Conservation (phyloP, 2,797 vertebrate species). For the Hylomyscus alleni region DNA sequence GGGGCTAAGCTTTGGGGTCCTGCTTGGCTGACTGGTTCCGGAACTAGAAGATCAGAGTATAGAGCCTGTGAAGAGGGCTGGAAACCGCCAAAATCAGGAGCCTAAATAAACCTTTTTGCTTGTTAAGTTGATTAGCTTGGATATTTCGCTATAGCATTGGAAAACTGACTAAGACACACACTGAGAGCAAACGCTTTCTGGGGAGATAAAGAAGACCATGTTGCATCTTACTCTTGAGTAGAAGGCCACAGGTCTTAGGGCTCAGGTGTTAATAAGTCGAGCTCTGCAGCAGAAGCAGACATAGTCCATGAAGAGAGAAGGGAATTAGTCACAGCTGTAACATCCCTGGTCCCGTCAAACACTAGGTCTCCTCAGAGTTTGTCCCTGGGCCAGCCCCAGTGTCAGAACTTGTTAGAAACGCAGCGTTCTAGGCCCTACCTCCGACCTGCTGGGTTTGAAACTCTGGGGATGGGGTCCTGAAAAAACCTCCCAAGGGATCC, state of each 20-base stretch:
- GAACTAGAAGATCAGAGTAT: neutral
- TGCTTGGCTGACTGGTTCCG: neutral
- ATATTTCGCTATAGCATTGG: neutral
- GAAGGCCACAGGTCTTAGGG: too few relatives aligned
- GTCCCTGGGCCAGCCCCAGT: neutral
- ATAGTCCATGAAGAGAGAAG: accelerated
- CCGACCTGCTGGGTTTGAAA: neutral
- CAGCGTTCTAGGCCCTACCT: neutral
- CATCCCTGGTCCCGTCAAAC: accelerated
- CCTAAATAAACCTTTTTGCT: neutral
- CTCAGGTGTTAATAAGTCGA: accelerated
- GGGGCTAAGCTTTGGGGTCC: neutral
- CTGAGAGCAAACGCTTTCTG: neutral
- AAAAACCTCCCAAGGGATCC: neutral
- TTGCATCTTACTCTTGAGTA: accelerated
- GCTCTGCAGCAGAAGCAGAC: accelerated
- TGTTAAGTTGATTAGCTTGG: neutral
- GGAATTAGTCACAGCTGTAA: neutral
- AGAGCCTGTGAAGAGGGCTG: accelerated
- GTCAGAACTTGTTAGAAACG: neutral
- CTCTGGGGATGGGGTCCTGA: accelerated
- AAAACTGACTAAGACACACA: neutral
- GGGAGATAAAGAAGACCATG: neutral
- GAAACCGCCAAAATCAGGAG: neutral
- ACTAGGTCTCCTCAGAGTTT: neutral